These are phyloP conservation scores for Sclerurus mexicanus DNA, from an alignment of 2,113 vertebrate species.

Conservation along the genomic window DNA sequence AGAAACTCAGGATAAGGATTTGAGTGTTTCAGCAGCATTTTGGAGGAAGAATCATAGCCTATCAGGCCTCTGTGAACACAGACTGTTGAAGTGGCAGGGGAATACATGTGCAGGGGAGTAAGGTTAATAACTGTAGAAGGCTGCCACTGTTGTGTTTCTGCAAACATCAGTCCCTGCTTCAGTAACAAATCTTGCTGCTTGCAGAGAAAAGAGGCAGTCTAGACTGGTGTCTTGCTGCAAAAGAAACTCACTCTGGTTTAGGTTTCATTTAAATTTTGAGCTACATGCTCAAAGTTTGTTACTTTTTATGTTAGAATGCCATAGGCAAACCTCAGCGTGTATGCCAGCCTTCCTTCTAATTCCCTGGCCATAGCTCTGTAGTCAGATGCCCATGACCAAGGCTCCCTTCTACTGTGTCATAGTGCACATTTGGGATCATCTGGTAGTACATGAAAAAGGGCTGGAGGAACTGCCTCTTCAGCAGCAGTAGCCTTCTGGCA, in stretches of 20 bases:
- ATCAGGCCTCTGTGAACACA: background rate
- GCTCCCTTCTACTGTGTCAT: background rate
- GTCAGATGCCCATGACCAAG: background rate
- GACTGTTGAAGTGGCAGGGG: background rate
- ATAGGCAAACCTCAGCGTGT: background rate
- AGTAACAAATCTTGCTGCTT: background rate
- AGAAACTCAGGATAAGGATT: background rate
- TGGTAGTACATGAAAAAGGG: background rate
- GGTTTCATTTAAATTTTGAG: background rate
- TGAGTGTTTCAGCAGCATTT: background rate
- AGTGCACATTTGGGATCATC: background rate
- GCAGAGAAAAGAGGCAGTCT: background rate
- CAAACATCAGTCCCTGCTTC: background rate
- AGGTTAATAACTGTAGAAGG: background rate
- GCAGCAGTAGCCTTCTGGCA: background rate
- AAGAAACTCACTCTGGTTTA: background rate
- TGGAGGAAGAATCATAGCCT: background rate
- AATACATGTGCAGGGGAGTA: background rate
- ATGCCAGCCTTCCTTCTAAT: background rate
- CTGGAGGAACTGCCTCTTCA: conserved; percentile 81
- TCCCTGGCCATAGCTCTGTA: background rate
- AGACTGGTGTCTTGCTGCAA: background rate
- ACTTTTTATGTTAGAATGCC: background rate
- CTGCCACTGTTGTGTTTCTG: background rate
- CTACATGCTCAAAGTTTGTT: background rate